Evolutionary conservation across 2,113 vertebrate species (phyloP).

Genomic region (Centropus bengalensis): DNA sequence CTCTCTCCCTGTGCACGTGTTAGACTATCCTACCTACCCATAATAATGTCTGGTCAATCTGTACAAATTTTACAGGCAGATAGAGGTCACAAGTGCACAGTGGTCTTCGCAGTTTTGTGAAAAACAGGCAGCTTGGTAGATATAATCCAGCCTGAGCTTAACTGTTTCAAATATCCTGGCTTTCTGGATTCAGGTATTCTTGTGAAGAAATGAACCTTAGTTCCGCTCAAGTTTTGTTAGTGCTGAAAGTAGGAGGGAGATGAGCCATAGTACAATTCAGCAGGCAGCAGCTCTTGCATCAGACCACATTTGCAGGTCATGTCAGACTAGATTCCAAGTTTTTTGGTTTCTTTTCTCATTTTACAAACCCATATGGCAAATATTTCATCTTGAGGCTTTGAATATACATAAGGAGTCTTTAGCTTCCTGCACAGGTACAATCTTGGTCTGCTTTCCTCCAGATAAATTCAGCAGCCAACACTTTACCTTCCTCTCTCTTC

Average conservation of each 20-base stretch:
- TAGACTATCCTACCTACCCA: background rate
- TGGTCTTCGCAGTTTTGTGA: background rate
- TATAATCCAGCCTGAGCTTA: background rate
- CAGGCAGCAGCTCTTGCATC: background rate
- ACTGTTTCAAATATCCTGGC: background rate
- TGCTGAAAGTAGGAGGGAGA: background rate
- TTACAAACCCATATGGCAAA: background rate
- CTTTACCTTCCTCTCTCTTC: background rate
- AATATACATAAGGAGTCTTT: background rate
- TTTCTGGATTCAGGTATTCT: background rate
- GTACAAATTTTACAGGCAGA: background rate
- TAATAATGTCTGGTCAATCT: background rate
- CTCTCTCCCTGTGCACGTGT: background rate
- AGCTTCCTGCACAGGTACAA: background rate
- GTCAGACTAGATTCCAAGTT: background rate
- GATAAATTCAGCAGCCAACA: background rate
- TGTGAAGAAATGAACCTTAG: background rate
- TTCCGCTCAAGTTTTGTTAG: background rate
- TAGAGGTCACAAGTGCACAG: background rate
- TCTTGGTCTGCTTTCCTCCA: background rate
- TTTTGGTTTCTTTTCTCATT: background rate
- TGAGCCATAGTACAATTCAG: background rate
- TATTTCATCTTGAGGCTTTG: background rate
- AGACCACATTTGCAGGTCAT: background rate
- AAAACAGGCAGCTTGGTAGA: background rate